A percentile compares a stretch with the other conserved stretches of the same genome.
These are phyloP conservation scores for Siphamia tubifer DNA, from an alignment of 2,113 vertebrate genomes.

Conservation along the genomic window DNA sequence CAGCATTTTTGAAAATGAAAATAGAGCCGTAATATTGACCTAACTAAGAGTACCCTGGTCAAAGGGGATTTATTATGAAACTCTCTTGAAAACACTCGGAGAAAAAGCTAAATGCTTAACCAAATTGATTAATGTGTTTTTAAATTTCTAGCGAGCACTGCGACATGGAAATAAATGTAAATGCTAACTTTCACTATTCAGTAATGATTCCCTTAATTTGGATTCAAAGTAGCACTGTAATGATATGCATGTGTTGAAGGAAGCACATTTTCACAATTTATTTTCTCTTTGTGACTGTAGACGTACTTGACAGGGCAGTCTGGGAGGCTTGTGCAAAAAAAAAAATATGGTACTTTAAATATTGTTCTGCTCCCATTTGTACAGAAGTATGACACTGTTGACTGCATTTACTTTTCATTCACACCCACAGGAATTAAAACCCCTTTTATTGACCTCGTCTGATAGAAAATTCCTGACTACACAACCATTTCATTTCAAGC, in stretches of 20 bases:
- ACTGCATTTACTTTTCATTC: conserved; percentile 58
- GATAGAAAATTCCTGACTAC: conserved; percentile 43
- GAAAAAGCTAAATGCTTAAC: conserved; percentile 34
- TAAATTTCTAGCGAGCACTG: conserved; percentile 35
- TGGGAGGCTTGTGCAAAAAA: conserved; percentile 30
- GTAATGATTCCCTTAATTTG: conserved; percentile 56
- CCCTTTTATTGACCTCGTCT: conserved; percentile 58
- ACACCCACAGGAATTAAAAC: conserved; percentile 54
- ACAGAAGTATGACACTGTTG: conserved; percentile 34
- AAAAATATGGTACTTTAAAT: conserved; percentile 37
- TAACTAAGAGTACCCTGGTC: background rate
- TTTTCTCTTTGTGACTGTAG: conserved; percentile 35
- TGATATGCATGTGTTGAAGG: conserved; percentile 41
- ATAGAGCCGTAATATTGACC: background rate
- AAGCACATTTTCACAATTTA: conserved; percentile 37
- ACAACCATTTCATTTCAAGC: conserved; percentile 47
- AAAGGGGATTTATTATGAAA: conserved; percentile 7
- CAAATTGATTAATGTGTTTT: conserved; percentile 57
- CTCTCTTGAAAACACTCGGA: conserved; percentile 5
- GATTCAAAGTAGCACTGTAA: conserved; percentile 36
- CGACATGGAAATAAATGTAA: conserved; percentile 56
- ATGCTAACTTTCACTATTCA: conserved; percentile 45
- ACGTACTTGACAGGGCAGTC: conserved; percentile 53
- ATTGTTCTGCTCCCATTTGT: conserved; percentile 18
- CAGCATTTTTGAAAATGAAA: background rate